These are phyloP conservation scores for Myotis findleyi DNA, from an alignment of 2,797 vertebrate species.

Conservation along the genomic window DNA sequence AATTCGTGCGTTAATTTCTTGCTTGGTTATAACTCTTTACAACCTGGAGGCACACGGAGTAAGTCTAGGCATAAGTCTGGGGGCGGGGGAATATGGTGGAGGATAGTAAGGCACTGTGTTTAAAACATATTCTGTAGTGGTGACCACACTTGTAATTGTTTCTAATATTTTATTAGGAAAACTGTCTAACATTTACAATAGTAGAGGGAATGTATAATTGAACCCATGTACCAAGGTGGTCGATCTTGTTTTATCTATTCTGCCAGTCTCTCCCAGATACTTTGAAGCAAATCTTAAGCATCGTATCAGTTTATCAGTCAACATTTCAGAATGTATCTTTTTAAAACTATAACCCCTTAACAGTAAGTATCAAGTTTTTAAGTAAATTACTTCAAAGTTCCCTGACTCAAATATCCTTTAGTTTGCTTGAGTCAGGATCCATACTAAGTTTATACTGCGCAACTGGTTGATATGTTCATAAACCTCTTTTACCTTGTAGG, in stretches of 20 bases:
- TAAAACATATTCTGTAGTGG: background rate
- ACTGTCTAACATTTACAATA: background rate
- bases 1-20: background rate
- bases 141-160: background rate
- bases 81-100: background rate
- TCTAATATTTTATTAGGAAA: background rate
- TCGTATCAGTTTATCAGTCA: background rate
- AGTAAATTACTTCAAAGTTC: background rate
- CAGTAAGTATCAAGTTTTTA: background rate
- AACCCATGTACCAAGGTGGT: background rate
- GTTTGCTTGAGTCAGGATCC: slow-evolving; percentile 3
- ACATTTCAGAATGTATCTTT: slow-evolving; percentile 9
- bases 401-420: background rate
- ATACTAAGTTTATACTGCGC: background rate
- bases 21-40: background rate
- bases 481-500: background rate
- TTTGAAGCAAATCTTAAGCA: slow-evolving; percentile 47
- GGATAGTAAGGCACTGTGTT: background rate
- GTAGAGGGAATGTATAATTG: background rate
- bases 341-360: slow-evolving; percentile 28
- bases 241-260: background rate
- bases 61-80: background rate
- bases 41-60: background rate
- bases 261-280: background rate
- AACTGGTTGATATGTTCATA: background rate